Base-by-base conservation (phyloP, 2,797 vertebrate species). In the Chanos chanos region DNA sequence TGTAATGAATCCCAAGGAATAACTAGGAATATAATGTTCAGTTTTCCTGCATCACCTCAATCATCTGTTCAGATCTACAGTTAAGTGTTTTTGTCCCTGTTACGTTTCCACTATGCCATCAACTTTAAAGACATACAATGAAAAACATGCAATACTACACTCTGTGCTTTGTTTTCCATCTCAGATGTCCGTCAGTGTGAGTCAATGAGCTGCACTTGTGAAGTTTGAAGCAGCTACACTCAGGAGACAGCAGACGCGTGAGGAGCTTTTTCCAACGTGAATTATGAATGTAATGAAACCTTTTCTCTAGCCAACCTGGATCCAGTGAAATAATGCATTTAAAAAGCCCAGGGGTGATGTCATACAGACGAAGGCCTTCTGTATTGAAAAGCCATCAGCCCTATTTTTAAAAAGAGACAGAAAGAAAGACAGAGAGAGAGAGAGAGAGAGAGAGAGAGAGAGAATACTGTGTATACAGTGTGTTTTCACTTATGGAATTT, bases 371-470 rank as follows among this genome's bases (percentile, higher is more conserved):
- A 45, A 73, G 52, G 56, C 50, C 70, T 72, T 39, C 64, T 72
- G 81, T 62, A 65, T 72, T 79, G 73, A 81, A 83, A 84, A 85
- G 71, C 68, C 59, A 83, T 81, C 69, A 79, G 36, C 33, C 41
- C 61, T 9, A 65, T 57, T n/a, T n/a, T n/a, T n/a, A n/a, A n/a
- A n/a, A 68, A 76, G 60, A 58, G 53, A 44, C 3, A 69, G 50
- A 69, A 73, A 62, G 22, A 4, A 49, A 58, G 31, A 50, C 10
- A 19, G 25, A n/a, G 50, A 16, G 45, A 51, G 62, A 47, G 56
- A 61, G 58, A 56, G 31, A 50, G 10, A 19, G 31, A 50, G 10
- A 19, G 25, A n/a, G 50, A 16, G 45, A 51, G 62, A 47, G 56
- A 61, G 58, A 56, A 67, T 67, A 70, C 69, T 73, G 73, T 63